Conservation (phyloP, 1,140 invertebrate species). For the Saccostrea cuccullata region DNA sequence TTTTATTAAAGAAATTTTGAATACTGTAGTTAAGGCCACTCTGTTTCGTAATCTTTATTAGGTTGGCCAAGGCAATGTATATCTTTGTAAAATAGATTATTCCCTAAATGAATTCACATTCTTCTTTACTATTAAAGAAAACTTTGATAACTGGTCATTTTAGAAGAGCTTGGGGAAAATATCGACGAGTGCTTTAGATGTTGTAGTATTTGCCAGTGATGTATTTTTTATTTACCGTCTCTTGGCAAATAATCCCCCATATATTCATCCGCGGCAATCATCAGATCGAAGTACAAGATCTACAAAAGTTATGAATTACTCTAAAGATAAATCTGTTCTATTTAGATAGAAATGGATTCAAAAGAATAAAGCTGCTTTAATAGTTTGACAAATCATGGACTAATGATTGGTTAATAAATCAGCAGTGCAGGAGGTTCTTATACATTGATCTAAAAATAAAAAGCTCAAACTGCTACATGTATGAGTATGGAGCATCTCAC, state of each 20-base stretch:
- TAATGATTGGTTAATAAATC: not conserved
- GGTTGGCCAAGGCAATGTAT: too few relatives aligned
- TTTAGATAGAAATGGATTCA: not conserved
- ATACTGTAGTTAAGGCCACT: too few relatives aligned
- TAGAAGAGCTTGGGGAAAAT: too few relatives aligned
- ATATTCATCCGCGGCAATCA: not conserved
- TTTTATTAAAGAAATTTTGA: too few relatives aligned
- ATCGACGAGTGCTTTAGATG: too few relatives aligned
- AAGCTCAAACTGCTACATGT: not conserved
- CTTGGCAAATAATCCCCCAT: not conserved
- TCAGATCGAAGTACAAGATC: not conserved
- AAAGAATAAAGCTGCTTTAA: not conserved
- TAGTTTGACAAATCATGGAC: not conserved
- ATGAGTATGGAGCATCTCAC: too few relatives aligned
- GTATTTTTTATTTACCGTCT: not conserved
- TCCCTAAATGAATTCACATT: too few relatives aligned
- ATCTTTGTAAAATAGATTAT: too few relatives aligned
- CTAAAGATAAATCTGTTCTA: not conserved
- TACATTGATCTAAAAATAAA: not conserved
- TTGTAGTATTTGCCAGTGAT: too few relatives aligned
- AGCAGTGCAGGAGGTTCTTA: not conserved
- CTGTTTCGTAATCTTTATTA: too few relatives aligned
- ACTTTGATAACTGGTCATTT: too few relatives aligned
- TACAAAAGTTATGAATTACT: constrained; percentile 18
- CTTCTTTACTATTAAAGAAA: too few relatives aligned